Evolutionary conservation across 92 coral and sea anemone species (phyloP), one percentile per base, ranked within the genome.

Genomic region (Micromussa lordhowensis): DNA sequence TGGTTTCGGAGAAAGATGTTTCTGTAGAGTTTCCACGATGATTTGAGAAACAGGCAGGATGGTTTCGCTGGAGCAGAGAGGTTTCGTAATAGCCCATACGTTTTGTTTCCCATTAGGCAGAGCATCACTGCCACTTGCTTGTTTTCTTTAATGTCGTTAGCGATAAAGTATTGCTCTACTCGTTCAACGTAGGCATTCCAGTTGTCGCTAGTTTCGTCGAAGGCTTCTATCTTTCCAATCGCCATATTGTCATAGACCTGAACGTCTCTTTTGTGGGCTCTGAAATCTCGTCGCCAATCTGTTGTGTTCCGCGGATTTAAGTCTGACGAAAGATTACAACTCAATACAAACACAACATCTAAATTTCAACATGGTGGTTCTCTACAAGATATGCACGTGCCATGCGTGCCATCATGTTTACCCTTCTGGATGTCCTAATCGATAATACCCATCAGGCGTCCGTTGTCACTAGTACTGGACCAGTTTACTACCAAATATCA

Each of bases 1-100:
- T 82, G 93, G 93, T 87, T 90, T 90, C 6, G 93, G 95, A 34
- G 86, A 82, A 18, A 86, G 74, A 82, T 93, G 95, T 31, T 82
- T 80, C 85, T 83, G 92, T n/a, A 92, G 84, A n/a, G 81, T 68
- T 69, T 82, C 88, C 21, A 87, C 81, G 59, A 88, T 79, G 59
- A 78, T 35, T 85, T 51, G 80, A 92, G 80, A 73, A 82, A 68
- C 48, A 76, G 68, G 22, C 54, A 59, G 78, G 90, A 78, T 49
- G 91, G 91, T 28, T 92, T 92, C 29, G 18, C 91, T 80, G 91
- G 92, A 34, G 92, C 54, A 51, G 66, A 38, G 83, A 89, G 57
- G 74, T 81, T 82, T 53, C 92, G 80, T 64, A 85, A 59, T 66
- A 85, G 49, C 72, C n/a, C 86, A 70, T 89, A 89, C 83, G 91